Percentiles rank a stretch among this genome's conserved stretches.
These are phyloP conservation scores for Mastacembelus armatus DNA, from an alignment of 2,797 vertebrate genomes.

Conservation along the genomic window DNA sequence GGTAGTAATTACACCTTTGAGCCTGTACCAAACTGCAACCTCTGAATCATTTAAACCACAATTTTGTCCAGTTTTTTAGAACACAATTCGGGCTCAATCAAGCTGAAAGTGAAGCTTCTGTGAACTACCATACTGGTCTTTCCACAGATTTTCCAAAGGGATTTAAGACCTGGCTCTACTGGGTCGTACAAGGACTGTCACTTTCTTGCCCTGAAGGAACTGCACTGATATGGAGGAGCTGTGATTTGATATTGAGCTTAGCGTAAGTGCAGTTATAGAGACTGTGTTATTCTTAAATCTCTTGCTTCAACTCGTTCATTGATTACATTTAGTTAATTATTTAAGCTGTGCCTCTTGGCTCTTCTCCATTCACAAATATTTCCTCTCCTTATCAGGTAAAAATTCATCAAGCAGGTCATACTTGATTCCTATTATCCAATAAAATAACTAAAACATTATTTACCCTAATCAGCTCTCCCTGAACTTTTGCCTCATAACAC, in stretches of 20 bases:
- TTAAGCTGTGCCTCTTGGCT: conserved; percentile 11
- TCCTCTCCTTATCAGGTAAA: background rate
- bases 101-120: conserved; percentile 23
- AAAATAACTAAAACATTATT: conserved; percentile 13
- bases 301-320: conserved; percentile 27
- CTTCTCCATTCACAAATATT: conserved; percentile 17
- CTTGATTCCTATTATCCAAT: conserved; percentile 3
- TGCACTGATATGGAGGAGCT: conserved; percentile 42
- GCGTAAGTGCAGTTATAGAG: conserved; percentile 17
- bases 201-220: conserved; percentile 43
- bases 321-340: conserved; percentile 19
- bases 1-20: conserved; percentile 6
- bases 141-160: conserved; percentile 45
- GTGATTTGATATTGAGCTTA: conserved; percentile 51
- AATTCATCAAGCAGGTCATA: background rate
- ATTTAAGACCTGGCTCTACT: conserved; percentile 48
- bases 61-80: conserved; percentile 21
- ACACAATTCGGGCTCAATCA: conserved; percentile 19
- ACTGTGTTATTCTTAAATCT: conserved; percentile 28
- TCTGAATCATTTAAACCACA: conserved; percentile 17
- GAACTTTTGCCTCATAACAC: background rate
- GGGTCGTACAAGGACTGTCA: conserved; percentile 54
- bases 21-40: conserved; percentile 6
- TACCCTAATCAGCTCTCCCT: conserved; percentile 11
- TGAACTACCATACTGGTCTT: conserved; percentile 36